Base-by-base conservation (phyloP, 2,113 vertebrate genomes). In the Scopus umbretta region DNA sequence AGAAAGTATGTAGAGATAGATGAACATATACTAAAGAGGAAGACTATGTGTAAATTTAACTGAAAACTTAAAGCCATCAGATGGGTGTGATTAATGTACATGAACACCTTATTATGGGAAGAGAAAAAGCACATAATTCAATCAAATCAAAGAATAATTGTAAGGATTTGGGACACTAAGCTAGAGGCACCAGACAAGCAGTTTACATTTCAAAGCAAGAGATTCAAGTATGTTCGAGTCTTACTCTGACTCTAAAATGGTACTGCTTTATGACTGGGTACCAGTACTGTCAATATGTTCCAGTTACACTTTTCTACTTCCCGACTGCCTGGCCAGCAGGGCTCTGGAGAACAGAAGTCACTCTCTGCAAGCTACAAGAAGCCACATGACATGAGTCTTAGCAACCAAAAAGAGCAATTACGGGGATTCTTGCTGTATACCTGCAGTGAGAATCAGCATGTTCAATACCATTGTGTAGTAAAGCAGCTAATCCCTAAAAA, bases 401-500 rank as follows among this genome's bases (percentile, higher is more conserved):
- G 79, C 50, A 92, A 86, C 38, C 42, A 91, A 91, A 92, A 81
- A 71, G 43, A 93, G 72, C 83, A 94, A 71, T 92, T 91, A 84
- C 27, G 29, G 23, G 47, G n/a, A 92, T 74, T 92, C 59, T 79
- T 63, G 38, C 68, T 56, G 53, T 55, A 32, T 43, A 92, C 76
- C 86, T 93, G 72, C 91, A 89, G 65, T 61, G 53, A 91, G 65
- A 88, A 90, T 49, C 58, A 80, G 61, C 68, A 79, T 3, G 25
- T 67, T 75, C 83, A 80, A 49, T 58, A 68, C 11, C 36, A 19
- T 10, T 55, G 42, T 56, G 88, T 18, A 62, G 65, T 92, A 96
- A 88, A 84, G 80, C 61, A 75, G 72, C 56, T 93, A 96, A 97
- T 84, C 88, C 61, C 80, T 88, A 78, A 91, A 88, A 96, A 90